A percentile compares a stretch with the other conserved stretches of the same genome.
Evolutionary conservation across 2,113 vertebrate genomes (phyloP).

Genomic region (Ceyx cyanopectus): DNA sequence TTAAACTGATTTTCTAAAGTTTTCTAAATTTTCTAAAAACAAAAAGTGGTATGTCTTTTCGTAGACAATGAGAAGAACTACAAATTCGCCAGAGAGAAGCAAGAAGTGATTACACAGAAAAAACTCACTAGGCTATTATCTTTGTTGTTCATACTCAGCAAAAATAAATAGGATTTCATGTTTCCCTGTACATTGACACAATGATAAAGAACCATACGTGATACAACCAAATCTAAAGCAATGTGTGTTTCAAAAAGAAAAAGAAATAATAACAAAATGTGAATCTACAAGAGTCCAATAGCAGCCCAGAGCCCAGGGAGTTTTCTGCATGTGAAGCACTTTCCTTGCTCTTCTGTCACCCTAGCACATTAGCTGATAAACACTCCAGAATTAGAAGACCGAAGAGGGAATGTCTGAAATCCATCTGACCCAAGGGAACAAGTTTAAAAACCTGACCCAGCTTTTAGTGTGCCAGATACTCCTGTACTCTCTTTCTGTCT

Average conservation of each 20-base stretch:
- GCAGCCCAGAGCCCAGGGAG: background rate
- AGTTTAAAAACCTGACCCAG: constrained; percentile 47
- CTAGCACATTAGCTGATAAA: constrained; percentile 54
- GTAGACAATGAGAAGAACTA: background rate
- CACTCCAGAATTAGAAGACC: constrained; percentile 56
- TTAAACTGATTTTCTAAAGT: background rate
- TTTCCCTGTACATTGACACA: background rate
- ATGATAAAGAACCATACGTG: background rate
- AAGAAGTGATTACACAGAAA: background rate
- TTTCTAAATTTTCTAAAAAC: background rate
- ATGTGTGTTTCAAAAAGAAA: background rate
- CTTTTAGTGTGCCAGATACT: background rate
- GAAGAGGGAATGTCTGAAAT: constrained; percentile 53
- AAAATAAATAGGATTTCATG: rapidly evolving
- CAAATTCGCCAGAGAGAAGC: background rate
- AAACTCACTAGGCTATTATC: background rate
- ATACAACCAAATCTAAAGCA: background rate
- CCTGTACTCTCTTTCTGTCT: background rate
- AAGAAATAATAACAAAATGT: background rate
- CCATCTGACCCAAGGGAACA: constrained; percentile 32
- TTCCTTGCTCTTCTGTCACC: constrained; percentile 24
- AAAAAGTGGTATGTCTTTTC: background rate
- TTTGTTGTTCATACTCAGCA: background rate
- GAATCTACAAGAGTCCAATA: background rate
- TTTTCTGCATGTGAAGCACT: background rate